Conservation (phyloP, 1,140 invertebrate genomes). For the Charaxes varanes region DNA sequence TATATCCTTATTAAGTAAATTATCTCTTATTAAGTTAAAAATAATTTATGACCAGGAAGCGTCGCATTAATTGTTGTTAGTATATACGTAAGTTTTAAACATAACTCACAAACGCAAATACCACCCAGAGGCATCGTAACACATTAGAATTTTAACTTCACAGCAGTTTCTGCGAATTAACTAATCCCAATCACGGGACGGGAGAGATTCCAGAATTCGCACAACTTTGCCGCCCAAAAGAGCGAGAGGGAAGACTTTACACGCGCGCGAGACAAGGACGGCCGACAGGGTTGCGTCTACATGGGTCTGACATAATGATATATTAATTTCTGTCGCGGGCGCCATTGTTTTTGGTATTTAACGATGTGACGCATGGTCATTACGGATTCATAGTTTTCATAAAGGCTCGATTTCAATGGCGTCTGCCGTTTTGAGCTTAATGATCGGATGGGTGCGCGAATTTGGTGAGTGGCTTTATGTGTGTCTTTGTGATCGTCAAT, state of each 20-base stretch:
- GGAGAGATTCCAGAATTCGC: slow-evolving; percentile 54
- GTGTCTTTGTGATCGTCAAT: slow-evolving; percentile 5
- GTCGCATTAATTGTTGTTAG: slow-evolving; percentile 6
- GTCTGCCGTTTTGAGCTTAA: slow-evolving; percentile 57
- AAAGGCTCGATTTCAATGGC: slow-evolving; percentile 56
- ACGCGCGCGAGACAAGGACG: slow-evolving; percentile 23
- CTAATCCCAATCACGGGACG: slow-evolving; percentile 64
- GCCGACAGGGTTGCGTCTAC: slow-evolving; percentile 52
- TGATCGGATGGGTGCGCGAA: slow-evolving; percentile 41
- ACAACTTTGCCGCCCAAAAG: slow-evolving; percentile 49
- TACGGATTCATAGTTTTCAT: slow-evolving; percentile 72
- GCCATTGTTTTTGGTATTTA: slow-evolving; percentile 71
- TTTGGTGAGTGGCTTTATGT: slow-evolving; percentile 19
- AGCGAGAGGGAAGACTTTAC: slow-evolving; percentile 22
- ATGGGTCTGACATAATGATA: slow-evolving; percentile 75
- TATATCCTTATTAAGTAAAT: no score
- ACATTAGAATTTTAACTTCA: slow-evolving; percentile 62
- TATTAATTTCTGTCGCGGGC: slow-evolving; percentile 73
- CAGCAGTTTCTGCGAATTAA: slow-evolving; percentile 52
- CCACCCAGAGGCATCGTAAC: slow-evolving; percentile 48
- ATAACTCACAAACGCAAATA: slow-evolving; percentile 21
- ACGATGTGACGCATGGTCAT: slow-evolving; percentile 70
- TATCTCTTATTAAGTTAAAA: not conserved
- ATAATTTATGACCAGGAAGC: not conserved
- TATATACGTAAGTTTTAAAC: slow-evolving; percentile 6